Base-by-base conservation (phyloP, 2,113 vertebrate species). In the Oryctolagus cuniculus region DNA sequence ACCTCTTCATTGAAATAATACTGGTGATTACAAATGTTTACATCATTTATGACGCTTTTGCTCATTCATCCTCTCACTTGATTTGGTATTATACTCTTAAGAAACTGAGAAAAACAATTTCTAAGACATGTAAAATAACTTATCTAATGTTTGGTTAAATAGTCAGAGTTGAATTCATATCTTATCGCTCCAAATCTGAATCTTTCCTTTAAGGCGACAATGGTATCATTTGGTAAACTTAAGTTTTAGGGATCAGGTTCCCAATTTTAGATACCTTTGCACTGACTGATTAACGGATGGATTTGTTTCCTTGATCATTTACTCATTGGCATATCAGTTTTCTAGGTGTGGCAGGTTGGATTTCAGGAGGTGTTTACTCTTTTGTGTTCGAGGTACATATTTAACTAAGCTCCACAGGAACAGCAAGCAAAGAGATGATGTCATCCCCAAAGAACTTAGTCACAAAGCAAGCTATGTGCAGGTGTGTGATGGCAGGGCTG, bases 1-100 rank as follows among this genome's bases (percentile, higher is more conserved):
- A 12, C 53, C 29, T 29, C 53, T 92, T 86, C 61, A 22, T 61
- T 87, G 94, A 94, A 90, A 93, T 93, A 90, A 85, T 67, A 61
- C 53, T 88, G 49, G n/a, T 80, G 86, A 93, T 95, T 77, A 64
- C 74, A 51, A 36, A 72, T 74, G 88, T 44, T 93, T 53, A 69
- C 10, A 78, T 36, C 44, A 66, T 24, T 92, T 67, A 61, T 29
- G 73, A 94, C 34, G n/a, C 15, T 85, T 96, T 67, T 77, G 64
- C 78, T 90, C n/a, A 12, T 66, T 51, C 58, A 49, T 75, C 6
- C 74, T 90, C 87, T 92, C 72, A 85, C 89, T 77, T 93, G 84
- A 95, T 92, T 90, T 86, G 27, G 49, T 63, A 82, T 80, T 91
- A 78, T 38, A 58, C 24, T 90, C 74, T 61, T 44, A 66, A 64